phyloP scores from a whole-genome alignment of 2,888 invertebrate genomes.

The Meiosimyza decipiens region DNA sequence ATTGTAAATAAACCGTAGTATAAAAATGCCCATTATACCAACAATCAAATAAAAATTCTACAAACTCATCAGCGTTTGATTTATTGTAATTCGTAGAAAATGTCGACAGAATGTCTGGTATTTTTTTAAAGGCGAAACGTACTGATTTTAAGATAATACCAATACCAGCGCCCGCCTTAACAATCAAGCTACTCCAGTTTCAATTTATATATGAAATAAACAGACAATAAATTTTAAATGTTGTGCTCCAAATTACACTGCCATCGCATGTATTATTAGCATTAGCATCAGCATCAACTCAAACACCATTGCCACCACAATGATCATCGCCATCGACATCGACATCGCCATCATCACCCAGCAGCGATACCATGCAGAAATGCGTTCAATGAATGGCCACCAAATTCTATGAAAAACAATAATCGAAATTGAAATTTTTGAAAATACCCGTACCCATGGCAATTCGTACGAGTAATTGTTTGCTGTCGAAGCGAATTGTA shows the following conservation, averaged over 20 bases:
- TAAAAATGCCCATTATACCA: constrained; percentile 12
- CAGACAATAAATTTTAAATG: constrained; percentile 18
- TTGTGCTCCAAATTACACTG: not conserved
- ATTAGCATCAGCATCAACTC: not conserved
- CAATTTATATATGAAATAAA: constrained; percentile 32
- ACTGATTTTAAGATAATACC: not conserved
- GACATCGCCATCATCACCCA: constrained; percentile 1
- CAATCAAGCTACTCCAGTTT: constrained; percentile 16
- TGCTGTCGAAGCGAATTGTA: constrained; percentile 9
- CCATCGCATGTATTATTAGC: not conserved
- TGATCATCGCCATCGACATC: not conserved
- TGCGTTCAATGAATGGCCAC: constrained; percentile 9
- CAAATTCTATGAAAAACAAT: constrained; percentile 29
- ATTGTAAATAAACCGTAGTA: constrained; percentile 22
- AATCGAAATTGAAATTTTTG: constrained; percentile 23
- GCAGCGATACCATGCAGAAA: not conserved
- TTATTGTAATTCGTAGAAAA: constrained; percentile 42
- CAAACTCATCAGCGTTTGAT: constrained; percentile 40
- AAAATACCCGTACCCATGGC: not conserved
- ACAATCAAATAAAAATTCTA: constrained; percentile 39
- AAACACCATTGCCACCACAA: not conserved
- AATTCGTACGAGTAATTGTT: constrained; percentile 9
- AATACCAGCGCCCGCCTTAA: not conserved
- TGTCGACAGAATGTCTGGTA: constrained; percentile 41
- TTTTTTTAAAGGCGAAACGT: constrained; percentile 1